These are phyloP conservation scores for Eulithis testata DNA, from an alignment of 2,888 invertebrate species.

Conservation along the genomic window DNA sequence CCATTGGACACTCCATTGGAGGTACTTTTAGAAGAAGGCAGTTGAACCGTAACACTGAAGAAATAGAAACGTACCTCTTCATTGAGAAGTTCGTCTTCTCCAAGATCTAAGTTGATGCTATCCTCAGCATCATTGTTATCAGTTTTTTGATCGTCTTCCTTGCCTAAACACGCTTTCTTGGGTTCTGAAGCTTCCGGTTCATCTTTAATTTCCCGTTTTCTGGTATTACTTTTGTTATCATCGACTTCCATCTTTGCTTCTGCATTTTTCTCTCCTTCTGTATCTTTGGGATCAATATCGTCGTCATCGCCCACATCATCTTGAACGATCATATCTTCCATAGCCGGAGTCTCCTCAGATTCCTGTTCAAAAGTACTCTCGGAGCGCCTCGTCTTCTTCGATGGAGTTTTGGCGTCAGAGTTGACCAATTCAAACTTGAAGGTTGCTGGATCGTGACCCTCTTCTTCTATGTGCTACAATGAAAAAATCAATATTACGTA, in stretches of 20 bases:
- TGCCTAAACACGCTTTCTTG: conserved; percentile 72
- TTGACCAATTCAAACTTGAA: conserved; percentile 84
- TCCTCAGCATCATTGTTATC: conserved; percentile 90
- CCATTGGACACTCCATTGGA: conserved; percentile 58
- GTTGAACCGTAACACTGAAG: conserved; percentile 73
- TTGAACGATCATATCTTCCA: conserved; percentile 81
- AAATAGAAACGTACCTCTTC: conserved; percentile 88
- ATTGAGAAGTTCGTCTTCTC: conserved; percentile 91
- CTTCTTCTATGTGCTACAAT: conserved; percentile 86
- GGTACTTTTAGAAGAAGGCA: conserved; percentile 58
- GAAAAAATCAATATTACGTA: conserved; percentile 27
- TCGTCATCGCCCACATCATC: conserved; percentile 78
- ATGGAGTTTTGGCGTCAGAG: conserved; percentile 73
- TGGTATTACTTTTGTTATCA: conserved; percentile 57
- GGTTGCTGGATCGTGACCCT: conserved; percentile 90
- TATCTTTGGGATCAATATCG: conserved; percentile 55
- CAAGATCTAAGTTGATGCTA: conserved; percentile 91
- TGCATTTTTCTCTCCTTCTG: conserved; percentile 36
- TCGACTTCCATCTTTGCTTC: conserved; percentile 68
- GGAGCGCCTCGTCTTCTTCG: conserved; percentile 75
- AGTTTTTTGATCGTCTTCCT: conserved; percentile 72
- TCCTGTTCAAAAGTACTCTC: conserved; percentile 72
- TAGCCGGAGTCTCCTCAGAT: conserved; percentile 71
- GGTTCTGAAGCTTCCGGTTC: conserved; percentile 65
- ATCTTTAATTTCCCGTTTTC: conserved; percentile 73